Evolutionary conservation across 2,888 invertebrate species (phyloP).

Genomic region (Agriopis marginaria): DNA sequence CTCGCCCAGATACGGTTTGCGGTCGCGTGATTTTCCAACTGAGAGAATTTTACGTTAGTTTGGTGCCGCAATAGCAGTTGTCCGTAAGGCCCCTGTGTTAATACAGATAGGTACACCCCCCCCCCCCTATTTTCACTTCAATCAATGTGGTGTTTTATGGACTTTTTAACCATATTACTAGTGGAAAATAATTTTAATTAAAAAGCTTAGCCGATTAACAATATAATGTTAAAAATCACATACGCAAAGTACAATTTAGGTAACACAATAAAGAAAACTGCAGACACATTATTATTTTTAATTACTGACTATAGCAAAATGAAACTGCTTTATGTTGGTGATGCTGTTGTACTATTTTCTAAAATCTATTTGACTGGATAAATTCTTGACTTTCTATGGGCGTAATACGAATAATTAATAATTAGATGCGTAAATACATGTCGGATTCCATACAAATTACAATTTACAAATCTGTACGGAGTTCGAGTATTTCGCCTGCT

Average conservation of each 20-base stretch:
- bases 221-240: slow-evolving; percentile 33
- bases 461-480: no score
- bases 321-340: neutral
- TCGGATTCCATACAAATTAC: no score
- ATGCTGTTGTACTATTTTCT: neutral
- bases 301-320: neutral
- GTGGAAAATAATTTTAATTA: slow-evolving; percentile 11
- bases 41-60: no score
- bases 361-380: neutral
- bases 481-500: neutral
- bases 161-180: neutral
- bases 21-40: no score
- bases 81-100: no score
- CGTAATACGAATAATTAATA: no score
- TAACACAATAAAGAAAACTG: slow-evolving; percentile 27
- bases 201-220: slow-evolving; percentile 33
- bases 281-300: slow-evolving; percentile 23
- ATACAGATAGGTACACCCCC: no score
- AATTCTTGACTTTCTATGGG: no score
- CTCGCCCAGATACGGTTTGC: no score
- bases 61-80: no score
- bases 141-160: neutral
- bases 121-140: no score
- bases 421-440: no score
- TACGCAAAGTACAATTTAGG: slow-evolving; percentile 29